Evolutionary conservation across 2,797 vertebrate genomes (phyloP).

Genomic region (Leuciscus waleckii): DNA sequence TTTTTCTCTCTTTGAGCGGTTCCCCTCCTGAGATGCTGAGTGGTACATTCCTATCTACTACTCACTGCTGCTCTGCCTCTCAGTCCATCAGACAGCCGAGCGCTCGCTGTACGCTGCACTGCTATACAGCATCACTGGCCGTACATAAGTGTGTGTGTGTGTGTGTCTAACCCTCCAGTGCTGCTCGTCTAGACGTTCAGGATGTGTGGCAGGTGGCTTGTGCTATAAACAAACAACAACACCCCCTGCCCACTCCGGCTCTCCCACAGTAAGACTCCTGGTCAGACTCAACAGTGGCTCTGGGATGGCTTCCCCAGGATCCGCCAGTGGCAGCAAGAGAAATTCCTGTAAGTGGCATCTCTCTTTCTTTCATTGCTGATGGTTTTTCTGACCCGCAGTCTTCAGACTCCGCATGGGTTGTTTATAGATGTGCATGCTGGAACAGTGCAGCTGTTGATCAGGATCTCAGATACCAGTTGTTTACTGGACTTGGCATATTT

Average conservation of each 20-base stretch:
- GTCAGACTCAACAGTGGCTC: constrained; percentile 59
- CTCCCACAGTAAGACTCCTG: constrained; percentile 53
- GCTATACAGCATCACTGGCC: constrained; percentile 39
- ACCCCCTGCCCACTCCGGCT: constrained; percentile 62
- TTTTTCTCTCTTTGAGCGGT: constrained; percentile 37
- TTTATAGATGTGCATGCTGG: constrained; percentile 14
- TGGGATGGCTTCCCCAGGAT: constrained; percentile 86
- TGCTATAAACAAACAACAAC: constrained; percentile 71
- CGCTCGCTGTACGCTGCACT: constrained; percentile 26
- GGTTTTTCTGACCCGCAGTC: not conserved
- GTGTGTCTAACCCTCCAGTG: constrained; percentile 56
- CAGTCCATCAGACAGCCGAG: constrained; percentile 70
- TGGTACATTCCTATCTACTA: constrained; percentile 83
- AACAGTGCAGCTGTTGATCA: constrained; percentile 28
- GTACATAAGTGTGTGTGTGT: constrained; percentile 41
- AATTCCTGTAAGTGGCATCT: constrained; percentile 82
- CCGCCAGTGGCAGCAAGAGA: constrained; percentile 79
- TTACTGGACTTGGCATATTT: constrained; percentile 19
- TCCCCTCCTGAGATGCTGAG: constrained; percentile 73
- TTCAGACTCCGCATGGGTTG: not conserved
- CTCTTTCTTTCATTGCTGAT: constrained; percentile 34
- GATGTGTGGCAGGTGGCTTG: constrained; percentile 76
- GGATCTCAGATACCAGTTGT: constrained; percentile 24
- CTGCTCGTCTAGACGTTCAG: constrained; percentile 66
- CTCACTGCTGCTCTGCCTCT: constrained; percentile 75